These are phyloP conservation scores for Venustoraphidia nigricollis DNA, from an alignment of 2,888 invertebrate genomes.

Conservation along the genomic window DNA sequence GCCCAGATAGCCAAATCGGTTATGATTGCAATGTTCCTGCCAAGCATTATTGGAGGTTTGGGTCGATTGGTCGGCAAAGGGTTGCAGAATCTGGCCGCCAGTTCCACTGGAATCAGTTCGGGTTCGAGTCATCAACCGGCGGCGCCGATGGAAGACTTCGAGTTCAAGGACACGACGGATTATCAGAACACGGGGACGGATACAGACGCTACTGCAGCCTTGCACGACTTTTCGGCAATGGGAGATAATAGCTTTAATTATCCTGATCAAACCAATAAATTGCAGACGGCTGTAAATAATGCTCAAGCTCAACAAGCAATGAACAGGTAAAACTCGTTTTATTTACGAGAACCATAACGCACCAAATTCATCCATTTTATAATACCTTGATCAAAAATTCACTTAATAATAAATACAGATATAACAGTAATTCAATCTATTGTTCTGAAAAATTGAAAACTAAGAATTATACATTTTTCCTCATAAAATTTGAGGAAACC, in stretches of 20 bases:
- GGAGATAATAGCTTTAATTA: constrained; percentile 19
- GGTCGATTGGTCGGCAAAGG: constrained; percentile 77
- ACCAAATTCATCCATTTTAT: no score
- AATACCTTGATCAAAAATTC: no score
- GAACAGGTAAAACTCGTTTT: constrained; percentile 20
- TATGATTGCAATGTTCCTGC: constrained; percentile 68
- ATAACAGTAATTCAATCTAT: no score
- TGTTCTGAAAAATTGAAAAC: no score
- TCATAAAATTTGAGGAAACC: no score
- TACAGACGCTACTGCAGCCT: constrained; percentile 24
- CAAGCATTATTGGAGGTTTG: constrained; percentile 66
- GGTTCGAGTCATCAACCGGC: constrained; percentile 24
- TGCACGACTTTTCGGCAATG: constrained; percentile 30
- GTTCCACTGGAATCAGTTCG: constrained; percentile 40
- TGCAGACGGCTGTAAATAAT: not conserved
- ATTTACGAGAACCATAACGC: no score
- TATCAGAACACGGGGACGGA: constrained; percentile 27
- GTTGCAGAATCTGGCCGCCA: constrained; percentile 22
- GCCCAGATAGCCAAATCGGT: constrained; percentile 71
- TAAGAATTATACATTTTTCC: no score
- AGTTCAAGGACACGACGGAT: constrained; percentile 57
- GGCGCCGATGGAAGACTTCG: constrained; percentile 45
- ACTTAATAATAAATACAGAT: no score
- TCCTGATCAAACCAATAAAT: constrained; percentile 2
- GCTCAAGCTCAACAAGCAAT: constrained; percentile 14